These are phyloP conservation scores for Schizothorax lantsangensis DNA, from an alignment of 2,797 vertebrate genomes.

Conservation along the genomic window DNA sequence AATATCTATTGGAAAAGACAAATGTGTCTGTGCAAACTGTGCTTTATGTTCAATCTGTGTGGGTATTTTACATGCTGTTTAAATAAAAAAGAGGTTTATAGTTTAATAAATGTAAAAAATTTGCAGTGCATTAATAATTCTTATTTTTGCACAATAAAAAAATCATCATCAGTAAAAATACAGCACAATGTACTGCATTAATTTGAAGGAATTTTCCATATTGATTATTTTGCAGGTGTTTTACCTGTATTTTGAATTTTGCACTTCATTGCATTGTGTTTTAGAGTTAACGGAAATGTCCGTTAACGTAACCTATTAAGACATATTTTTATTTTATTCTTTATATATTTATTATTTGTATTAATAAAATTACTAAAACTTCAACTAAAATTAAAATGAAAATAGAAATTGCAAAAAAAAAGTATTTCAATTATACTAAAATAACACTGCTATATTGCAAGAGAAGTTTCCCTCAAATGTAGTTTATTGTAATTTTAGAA, in stretches of 20 bases:
- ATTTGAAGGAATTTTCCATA: not conserved
- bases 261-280: not conserved
- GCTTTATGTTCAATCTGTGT: not conserved
- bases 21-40: not conserved
- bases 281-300: not conserved
- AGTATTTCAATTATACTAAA: not conserved
- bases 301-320: too few relatives aligned
- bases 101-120: not conserved
- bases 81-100: not conserved
- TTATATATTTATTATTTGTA: not conserved
- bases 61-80: not conserved
- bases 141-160: not conserved
- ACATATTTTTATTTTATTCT: not conserved
- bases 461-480: not conserved
- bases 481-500: not conserved
- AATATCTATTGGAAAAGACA: not conserved
- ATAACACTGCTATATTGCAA: not conserved
- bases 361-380: not conserved
- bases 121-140: not conserved
- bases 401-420: not conserved
- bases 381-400: not conserved
- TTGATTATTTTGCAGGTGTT: not conserved
- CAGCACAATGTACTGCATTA: not conserved
- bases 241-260: not conserved
- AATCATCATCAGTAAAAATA: too few relatives aligned